Evolutionary conservation across 1,140 invertebrate species (phyloP), one percentile per base, ranked within the genome.

Genomic region (Micrasema minimum): DNA sequence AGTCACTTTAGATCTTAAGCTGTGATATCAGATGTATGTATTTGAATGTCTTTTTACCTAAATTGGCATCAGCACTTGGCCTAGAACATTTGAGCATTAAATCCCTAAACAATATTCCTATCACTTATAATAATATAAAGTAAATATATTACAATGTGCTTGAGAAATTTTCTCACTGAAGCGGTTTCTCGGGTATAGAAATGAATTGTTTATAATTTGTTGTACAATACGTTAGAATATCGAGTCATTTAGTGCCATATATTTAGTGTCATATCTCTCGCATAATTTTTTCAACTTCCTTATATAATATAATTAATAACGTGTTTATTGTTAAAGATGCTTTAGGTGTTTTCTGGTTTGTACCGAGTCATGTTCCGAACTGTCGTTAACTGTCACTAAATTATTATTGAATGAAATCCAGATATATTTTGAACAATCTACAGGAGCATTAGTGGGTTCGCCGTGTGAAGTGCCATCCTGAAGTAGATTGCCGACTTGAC

Each of bases 201-300:
- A 31, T n/a, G n/a, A 48, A 48, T 48, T 20, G 46, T 48, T 48
- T 48, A 16, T 16, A 48, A 48, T 48, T 48, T 16, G 26, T 55
- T 35, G 51, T 55, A 55, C 51, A 31, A 55, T 55, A 55, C 14
- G 26, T 55, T 55, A 37, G 14, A 55, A 26, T 31, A 55, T 55
- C 38, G 35, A 59, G 55, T 59, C 55, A 59, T 59, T 41, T 59
- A 59, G 55, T 59, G 55, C 55, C 55, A 59, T 59, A 59, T 59
- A 41, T 59, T 14, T n/a, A n/a, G 22, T 38, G 37, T 38, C 55
- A 12, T 59, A 20, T 41, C 37, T 59, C 37, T 59, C 35, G 38
- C 37, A 41, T 38, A 20, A 59, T 59, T 59, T 35, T 41, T 35
- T 38, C 35, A 59, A 59, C 37, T 59, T 38, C 55, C 55, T 59